A percentile compares a stretch with the other conserved stretches of the same genome.
Evolutionary conservation across 2,113 vertebrate species (phyloP).

Genomic region (Fregata magnificens): DNA sequence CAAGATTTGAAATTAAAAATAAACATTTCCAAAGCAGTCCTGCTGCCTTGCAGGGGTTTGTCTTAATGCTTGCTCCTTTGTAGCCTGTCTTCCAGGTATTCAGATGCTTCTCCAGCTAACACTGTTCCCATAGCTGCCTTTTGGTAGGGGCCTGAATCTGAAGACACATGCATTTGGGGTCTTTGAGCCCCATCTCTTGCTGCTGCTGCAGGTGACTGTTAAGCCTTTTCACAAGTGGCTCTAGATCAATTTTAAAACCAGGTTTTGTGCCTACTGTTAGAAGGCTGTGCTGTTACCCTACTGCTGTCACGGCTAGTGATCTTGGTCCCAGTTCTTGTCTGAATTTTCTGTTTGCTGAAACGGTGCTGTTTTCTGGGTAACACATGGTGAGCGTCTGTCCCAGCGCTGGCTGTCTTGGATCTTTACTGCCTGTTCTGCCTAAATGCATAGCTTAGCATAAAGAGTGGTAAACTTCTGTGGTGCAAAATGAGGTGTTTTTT

Average conservation of each 20-base stretch:
- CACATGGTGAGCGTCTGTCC: background rate
- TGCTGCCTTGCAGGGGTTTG: background rate
- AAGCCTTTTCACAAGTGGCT: background rate
- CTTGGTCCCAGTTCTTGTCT: background rate
- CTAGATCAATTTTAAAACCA: background rate
- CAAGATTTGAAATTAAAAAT: slow-evolving; percentile 21
- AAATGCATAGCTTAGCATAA: background rate
- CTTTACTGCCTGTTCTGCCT: background rate
- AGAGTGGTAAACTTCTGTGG: background rate
- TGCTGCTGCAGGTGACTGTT: background rate
- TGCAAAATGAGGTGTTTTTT: background rate
- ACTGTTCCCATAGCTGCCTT: background rate
- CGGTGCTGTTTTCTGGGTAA: background rate
- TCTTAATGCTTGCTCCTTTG: slow-evolving; percentile 3
- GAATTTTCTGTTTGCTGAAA: background rate
- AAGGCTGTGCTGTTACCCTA: background rate
- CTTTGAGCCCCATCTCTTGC: background rate
- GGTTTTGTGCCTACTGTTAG: background rate
- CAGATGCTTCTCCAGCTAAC: background rate
- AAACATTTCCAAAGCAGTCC: slow-evolving; percentile 11
- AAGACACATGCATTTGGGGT: background rate
- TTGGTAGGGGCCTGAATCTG: background rate
- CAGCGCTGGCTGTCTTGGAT: background rate
- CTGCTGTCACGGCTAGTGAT: background rate
- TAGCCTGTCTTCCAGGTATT: slow-evolving; percentile 15